phyloP scores from a whole-genome alignment of 2,113 vertebrate species.

The Tauraco erythrolophus region DNA sequence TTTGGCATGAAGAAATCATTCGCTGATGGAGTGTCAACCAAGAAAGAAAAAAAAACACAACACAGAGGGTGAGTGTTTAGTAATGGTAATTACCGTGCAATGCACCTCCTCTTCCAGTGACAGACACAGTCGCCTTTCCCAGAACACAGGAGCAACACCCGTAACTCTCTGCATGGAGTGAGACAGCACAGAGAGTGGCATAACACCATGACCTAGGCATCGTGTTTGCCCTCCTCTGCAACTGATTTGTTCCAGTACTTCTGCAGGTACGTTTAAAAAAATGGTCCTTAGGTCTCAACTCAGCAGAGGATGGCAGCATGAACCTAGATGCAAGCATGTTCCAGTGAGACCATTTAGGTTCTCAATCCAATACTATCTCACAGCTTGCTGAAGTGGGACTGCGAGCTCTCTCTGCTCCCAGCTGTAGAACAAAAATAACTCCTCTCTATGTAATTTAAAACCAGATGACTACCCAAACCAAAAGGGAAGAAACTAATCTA shows the following conservation, averaged over 20 bases:
- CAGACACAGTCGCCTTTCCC: not conserved
- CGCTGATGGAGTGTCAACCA: not conserved
- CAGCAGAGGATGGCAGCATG: not conserved
- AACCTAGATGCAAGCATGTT: not conserved
- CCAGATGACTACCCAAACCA: not conserved
- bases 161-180: not conserved
- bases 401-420: not conserved
- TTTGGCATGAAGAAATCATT: not conserved
- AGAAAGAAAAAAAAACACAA: not conserved
- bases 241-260: not conserved
- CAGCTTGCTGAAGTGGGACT: not conserved
- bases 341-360: not conserved
- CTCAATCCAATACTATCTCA: not conserved
- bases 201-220: not conserved
- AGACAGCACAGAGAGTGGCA: not conserved
- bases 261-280: not conserved
- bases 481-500: not conserved
- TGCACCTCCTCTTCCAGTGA: not conserved
- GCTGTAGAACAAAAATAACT: not conserved
- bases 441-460: not conserved
- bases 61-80: not conserved
- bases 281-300: not conserved
- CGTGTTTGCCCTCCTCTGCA: fast-evolving
- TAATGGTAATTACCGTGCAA: not conserved
- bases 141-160: not conserved